Evolutionary conservation across 2,113 vertebrate species (phyloP).

Genomic region (Gadus chalcogrammus): DNA sequence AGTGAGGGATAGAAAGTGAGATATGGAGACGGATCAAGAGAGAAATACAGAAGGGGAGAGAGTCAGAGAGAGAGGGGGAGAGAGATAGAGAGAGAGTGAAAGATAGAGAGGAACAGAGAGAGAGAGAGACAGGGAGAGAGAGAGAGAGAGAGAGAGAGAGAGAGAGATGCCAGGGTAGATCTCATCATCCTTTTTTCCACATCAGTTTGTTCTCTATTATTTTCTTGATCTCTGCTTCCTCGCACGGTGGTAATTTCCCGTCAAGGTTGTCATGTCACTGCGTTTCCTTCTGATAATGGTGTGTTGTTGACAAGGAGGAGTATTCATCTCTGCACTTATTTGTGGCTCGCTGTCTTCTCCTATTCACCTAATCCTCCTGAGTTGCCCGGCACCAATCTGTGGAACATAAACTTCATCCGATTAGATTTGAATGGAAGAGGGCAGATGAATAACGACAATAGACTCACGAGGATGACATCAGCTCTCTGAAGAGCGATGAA

Average conservation of each 20-base stretch:
- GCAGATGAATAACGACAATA: constrained; percentile 17
- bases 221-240: constrained; percentile 31
- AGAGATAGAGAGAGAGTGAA: too few species aligned
- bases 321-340: not conserved
- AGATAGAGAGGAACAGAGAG: too few species aligned
- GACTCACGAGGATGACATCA: constrained; percentile 8
- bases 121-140: not conserved
- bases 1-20: too few species aligned
- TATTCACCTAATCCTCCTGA: constrained; percentile 25
- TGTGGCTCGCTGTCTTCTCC: constrained; percentile 22
- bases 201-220: constrained; percentile 44
- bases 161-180: too few species aligned
- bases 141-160: not conserved
- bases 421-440: constrained; percentile 17
- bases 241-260: constrained; percentile 23
- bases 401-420: constrained; percentile 31
- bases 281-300: constrained; percentile 10
- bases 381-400: constrained; percentile 22
- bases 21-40: too few species aligned
- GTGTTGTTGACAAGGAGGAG: not conserved
- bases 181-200: constrained; percentile 6
- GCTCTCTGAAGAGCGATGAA: constrained; percentile 10
- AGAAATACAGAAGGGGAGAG: not conserved
- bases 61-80: constrained; percentile 13
- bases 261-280: constrained; percentile 34